A percentile compares a stretch with the other conserved stretches of the same genome.
phyloP scores from a whole-genome alignment of 2,888 invertebrate genomes.

The Synanthedon vespiformis region DNA sequence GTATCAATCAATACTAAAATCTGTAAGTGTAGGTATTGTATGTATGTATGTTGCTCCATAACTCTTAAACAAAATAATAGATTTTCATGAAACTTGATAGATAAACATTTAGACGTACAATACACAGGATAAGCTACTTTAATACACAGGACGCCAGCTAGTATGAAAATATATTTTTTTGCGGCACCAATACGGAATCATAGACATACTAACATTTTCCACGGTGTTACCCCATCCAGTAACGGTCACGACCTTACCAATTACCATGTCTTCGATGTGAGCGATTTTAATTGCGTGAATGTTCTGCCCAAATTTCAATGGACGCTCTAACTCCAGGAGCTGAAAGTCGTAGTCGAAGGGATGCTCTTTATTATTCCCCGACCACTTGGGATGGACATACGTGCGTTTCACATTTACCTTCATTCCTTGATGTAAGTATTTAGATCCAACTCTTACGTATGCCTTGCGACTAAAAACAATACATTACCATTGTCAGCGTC shows the following conservation, averaged over 20 bases:
- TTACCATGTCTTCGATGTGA: slow-evolving; percentile 48
- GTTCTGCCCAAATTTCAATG: slow-evolving; percentile 36
- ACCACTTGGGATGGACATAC: slow-evolving; percentile 44
- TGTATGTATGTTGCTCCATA: no score
- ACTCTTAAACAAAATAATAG: no score
- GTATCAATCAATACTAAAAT: no score
- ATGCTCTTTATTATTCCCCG: slow-evolving; percentile 35
- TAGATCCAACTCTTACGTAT: slow-evolving; percentile 47
- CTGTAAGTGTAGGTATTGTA: no score
- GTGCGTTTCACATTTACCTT: slow-evolving; percentile 24
- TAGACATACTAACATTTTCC: slow-evolving; percentile 43
- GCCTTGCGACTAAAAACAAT: slow-evolving; percentile 33
- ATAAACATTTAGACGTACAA: no score
- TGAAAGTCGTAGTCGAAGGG: slow-evolving; percentile 59
- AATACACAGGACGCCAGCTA: no score
- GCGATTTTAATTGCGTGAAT: slow-evolving; percentile 50
- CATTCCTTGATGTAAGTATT: slow-evolving; percentile 38
- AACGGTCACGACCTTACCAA: slow-evolving; percentile 50
- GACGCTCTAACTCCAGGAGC: slow-evolving; percentile 35
- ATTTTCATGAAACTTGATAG: no score
- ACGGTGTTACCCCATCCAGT: slow-evolving; percentile 61
- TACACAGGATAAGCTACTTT: no score
- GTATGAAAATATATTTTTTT: neutral
- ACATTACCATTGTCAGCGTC: no score
- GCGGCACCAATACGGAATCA: neutral